Conservation (phyloP, 2,888 invertebrate species). For the Tenthredo mesomela region DNA sequence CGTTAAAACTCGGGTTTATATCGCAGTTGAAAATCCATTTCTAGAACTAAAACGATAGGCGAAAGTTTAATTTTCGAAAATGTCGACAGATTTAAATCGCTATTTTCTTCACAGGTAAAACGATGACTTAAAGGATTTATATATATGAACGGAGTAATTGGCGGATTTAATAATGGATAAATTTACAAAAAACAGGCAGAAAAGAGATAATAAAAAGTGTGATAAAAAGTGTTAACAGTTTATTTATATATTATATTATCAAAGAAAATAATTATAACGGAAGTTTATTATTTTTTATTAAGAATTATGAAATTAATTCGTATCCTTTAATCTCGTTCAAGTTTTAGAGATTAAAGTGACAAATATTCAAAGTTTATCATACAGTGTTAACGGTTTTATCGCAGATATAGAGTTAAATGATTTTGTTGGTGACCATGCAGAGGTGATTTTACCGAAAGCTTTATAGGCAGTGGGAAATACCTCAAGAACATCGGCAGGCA, state of each 20-base stretch:
- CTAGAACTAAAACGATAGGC: neutral
- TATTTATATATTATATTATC: no score
- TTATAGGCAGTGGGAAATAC: constrained; percentile 33
- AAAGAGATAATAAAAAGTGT: neutral
- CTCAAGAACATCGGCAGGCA: constrained; percentile 17
- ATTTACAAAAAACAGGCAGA: neutral
- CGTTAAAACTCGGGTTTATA: neutral
- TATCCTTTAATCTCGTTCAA: neutral
- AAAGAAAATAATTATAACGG: neutral
- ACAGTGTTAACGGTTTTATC: neutral
- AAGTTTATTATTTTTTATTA: neutral
- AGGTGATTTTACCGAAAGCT: constrained; percentile 7
- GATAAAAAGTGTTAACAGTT: constrained; percentile 13
- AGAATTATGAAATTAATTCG: neutral
- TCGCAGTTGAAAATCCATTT: neutral
- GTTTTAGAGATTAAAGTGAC: neutral
- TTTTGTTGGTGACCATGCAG: constrained; percentile 3
- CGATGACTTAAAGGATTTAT: neutral
- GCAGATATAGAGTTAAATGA: neutral
- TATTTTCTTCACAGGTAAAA: neutral
- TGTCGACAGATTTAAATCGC: neutral
- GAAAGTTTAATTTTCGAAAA: neutral
- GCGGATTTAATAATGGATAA: neutral
- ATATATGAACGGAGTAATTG: neutral
- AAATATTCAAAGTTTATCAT: neutral